Evolutionary conservation across 1,140 invertebrate genomes (phyloP).

Genomic region (Ceratosolen solmsi): DNA sequence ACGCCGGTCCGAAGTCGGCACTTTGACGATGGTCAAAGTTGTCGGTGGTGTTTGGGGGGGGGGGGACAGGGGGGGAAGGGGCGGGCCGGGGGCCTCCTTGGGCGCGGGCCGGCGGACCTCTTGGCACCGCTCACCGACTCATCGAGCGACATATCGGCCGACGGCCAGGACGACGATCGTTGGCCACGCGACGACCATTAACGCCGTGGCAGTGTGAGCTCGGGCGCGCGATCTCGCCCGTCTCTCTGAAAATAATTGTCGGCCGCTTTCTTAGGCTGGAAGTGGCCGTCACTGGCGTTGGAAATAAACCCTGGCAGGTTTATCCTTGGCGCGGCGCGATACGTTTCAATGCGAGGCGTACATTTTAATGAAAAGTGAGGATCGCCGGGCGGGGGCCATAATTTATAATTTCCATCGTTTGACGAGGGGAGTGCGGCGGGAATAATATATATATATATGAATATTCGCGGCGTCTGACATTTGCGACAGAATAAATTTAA

Average conservation of each 20-base stretch:
- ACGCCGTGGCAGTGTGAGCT: neutral
- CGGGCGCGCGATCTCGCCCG: too few species aligned
- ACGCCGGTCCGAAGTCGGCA: neutral
- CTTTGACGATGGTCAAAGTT: constrained; percentile 18
- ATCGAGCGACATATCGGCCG: neutral
- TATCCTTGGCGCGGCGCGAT: neutral
- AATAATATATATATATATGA: constrained; percentile 18
- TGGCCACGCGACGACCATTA: neutral
- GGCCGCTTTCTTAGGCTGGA: neutral
- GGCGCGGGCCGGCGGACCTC: neutral
- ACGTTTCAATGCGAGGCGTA: neutral
- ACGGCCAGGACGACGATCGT: neutral
- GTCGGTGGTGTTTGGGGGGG: too few species aligned
- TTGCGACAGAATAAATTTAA: constrained; percentile 40
- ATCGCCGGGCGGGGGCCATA: constrained; percentile 15
- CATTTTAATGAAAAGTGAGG: constrained; percentile 31
- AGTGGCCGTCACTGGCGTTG: neutral
- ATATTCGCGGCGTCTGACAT: constrained; percentile 29
- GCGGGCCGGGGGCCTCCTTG: too few species aligned
- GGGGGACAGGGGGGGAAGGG: too few species aligned
- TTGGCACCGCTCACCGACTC: constrained; percentile 9
- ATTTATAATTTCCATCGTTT: constrained; percentile 41
- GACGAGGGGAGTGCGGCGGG: neutral
- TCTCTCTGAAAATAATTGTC: neutral
- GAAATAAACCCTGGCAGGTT: neutral